These are phyloP conservation scores for Xenopus laevis DNA, from an alignment of 2,113 vertebrate genomes.

Conservation along the genomic window DNA sequence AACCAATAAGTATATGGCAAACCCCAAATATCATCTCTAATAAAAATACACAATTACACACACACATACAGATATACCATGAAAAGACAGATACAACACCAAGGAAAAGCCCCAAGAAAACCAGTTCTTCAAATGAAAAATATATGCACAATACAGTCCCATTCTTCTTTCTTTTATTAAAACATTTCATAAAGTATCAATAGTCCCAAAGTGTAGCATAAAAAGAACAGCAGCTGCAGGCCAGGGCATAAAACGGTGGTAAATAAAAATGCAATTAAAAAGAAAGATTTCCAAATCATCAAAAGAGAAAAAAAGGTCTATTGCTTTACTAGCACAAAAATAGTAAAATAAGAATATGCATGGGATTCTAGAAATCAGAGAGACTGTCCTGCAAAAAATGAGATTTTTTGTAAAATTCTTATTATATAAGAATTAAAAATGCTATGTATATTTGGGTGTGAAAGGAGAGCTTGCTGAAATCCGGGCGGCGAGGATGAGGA, in stretches of 20 bases:
- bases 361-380: too few relatives aligned
- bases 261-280: background rate
- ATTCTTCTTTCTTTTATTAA: background rate
- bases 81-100: too few relatives aligned
- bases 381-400: too few relatives aligned
- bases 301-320: too few relatives aligned
- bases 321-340: background rate
- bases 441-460: background rate
- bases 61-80: too few relatives aligned
- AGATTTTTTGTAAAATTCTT: too few relatives aligned
- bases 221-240: background rate
- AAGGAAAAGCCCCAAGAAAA: too few relatives aligned
- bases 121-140: too few relatives aligned
- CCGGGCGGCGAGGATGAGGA: conserved; percentile 15
- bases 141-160: too few relatives aligned
- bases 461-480: conserved; percentile 2
- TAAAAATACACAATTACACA: too few relatives aligned
- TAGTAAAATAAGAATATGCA: background rate
- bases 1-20: too few relatives aligned
- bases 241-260: background rate
- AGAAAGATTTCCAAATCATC: background rate
- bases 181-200: background rate
- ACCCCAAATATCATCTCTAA: too few relatives aligned
- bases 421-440: conserved; percentile 1
- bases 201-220: background rate